phyloP scores from a whole-genome alignment of 2,888 invertebrate species.

The Aphidius colemani region DNA sequence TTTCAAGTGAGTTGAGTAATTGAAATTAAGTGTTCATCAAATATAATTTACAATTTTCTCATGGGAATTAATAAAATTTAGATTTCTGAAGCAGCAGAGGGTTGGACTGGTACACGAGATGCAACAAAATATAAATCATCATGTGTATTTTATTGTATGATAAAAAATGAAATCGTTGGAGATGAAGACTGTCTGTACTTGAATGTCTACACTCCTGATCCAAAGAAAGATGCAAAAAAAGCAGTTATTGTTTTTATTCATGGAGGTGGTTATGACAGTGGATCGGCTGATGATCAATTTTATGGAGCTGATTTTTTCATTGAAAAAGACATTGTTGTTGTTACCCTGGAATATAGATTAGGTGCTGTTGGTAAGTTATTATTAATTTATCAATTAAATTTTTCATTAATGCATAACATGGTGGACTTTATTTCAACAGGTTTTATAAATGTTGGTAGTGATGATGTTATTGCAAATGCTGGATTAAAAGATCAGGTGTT shows the following conservation, averaged over 20 bases:
- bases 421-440: slow-evolving; percentile 35
- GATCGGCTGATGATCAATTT: slow-evolving; percentile 13
- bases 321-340: slow-evolving; percentile 50
- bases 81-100: slow-evolving; percentile 35
- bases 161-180: slow-evolving; percentile 42
- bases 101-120: slow-evolving; percentile 49
- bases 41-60: too few relatives aligned
- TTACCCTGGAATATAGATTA: slow-evolving; percentile 48
- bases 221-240: too few relatives aligned
- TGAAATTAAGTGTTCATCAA: too few relatives aligned
- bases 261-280: too few relatives aligned
- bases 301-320: slow-evolving; percentile 49
- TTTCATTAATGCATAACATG: background rate
- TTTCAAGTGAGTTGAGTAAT: slow-evolving; percentile 48
- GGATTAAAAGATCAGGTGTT: slow-evolving; percentile 51
- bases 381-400: background rate
- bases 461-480: slow-evolving; percentile 47
- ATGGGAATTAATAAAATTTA: background rate
- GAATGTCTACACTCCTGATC: too few relatives aligned
- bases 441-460: slow-evolving; percentile 46
- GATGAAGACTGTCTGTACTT: slow-evolving; percentile 34
- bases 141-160: slow-evolving; percentile 47
- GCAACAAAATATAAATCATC: slow-evolving; percentile 42
- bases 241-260: too few relatives aligned
- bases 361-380: slow-evolving; percentile 45